These are phyloP conservation scores for Cnemophilus loriae DNA, from an alignment of 2,113 vertebrate species.

Conservation along the genomic window DNA sequence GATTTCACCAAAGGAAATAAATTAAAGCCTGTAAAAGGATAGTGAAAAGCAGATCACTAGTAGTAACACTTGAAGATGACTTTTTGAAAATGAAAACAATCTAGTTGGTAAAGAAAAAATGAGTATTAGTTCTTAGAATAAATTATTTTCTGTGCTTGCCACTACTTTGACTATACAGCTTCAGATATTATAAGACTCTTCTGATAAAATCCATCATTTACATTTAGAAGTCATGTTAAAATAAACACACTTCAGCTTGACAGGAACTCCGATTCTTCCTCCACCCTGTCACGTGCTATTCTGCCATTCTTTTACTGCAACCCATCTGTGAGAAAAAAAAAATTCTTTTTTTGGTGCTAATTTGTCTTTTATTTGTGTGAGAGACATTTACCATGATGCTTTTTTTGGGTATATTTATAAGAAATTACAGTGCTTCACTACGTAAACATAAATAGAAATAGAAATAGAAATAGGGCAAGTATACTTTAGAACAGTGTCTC, in stretches of 20 bases:
- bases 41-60: background rate
- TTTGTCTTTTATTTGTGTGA: background rate
- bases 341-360: rapidly evolving
- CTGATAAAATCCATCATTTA: background rate
- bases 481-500: background rate
- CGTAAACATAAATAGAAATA: background rate
- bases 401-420: background rate
- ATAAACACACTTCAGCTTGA: background rate
- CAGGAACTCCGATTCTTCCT: background rate
- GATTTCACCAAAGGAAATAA: background rate
- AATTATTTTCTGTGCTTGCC: background rate
- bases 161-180: background rate
- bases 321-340: background rate
- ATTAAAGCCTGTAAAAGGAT: background rate
- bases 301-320: background rate
- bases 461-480: background rate
- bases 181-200: background rate
- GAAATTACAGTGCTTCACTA: background rate
- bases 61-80: background rate
- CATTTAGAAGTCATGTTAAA: background rate
- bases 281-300: background rate
- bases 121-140: background rate
- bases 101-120: background rate
- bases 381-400: background rate
- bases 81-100: background rate